These are phyloP conservation scores for Euwallacea similis DNA, from an alignment of 1,140 invertebrate genomes.

Conservation along the genomic window DNA sequence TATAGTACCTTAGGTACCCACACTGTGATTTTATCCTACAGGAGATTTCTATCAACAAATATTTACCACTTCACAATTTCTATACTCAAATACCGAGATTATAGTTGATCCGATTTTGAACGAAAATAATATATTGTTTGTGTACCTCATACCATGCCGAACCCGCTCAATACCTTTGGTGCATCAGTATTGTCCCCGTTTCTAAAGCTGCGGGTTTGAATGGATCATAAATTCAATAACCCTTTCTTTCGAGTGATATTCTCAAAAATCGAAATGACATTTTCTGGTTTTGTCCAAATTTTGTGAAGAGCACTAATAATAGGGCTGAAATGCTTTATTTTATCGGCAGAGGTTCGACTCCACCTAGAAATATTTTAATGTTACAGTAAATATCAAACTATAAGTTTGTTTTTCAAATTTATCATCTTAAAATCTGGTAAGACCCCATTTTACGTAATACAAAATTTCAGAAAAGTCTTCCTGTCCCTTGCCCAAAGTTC, in stretches of 20 bases:
- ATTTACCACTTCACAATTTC: slow-evolving; percentile 27
- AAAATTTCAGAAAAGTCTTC: slow-evolving; percentile 12
- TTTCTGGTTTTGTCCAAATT: slow-evolving; percentile 8
- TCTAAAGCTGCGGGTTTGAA: slow-evolving; percentile 7
- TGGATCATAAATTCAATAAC: slow-evolving; percentile 16
- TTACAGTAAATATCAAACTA: no score
- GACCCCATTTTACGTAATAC: slow-evolving; percentile 5
- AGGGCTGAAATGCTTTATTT: background rate
- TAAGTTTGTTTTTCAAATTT: background rate
- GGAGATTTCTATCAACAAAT: slow-evolving; percentile 26
- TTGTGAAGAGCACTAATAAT: slow-evolving; percentile 28
- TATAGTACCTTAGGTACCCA: no score
- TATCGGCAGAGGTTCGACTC: background rate
- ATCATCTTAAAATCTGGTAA: background rate
- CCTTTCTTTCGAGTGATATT: slow-evolving; percentile 19
- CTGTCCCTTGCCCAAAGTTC: background rate
- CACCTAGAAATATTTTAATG: background rate
- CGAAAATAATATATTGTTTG: slow-evolving; percentile 21
- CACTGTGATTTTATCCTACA: background rate
- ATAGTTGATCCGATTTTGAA: slow-evolving; percentile 25
- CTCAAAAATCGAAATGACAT: slow-evolving; percentile 16
- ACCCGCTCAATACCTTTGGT: background rate
- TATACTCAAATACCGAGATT: slow-evolving; percentile 19
- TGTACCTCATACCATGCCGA: background rate
- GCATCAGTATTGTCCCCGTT: background rate